These are phyloP conservation scores for Hemichromis elongatus DNA, from an alignment of 2,113 vertebrate species.

Conservation along the genomic window DNA sequence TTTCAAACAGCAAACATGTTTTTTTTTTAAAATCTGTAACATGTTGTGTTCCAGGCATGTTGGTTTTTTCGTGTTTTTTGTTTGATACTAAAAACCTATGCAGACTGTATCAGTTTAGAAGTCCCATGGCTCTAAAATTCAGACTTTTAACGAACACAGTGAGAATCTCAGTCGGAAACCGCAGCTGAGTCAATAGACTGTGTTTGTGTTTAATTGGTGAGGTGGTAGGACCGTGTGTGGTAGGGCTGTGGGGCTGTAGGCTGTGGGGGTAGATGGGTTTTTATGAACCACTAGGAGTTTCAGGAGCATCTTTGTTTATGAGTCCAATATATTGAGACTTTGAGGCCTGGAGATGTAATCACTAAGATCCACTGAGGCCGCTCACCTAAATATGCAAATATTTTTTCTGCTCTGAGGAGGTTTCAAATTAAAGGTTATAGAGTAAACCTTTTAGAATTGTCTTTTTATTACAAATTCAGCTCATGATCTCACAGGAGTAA, in stretches of 20 bases:
- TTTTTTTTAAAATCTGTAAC: background rate
- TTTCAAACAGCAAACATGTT: background rate
- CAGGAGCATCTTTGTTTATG: background rate
- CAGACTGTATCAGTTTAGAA: background rate
- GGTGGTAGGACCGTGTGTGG: fast-evolving
- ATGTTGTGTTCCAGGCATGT: background rate
- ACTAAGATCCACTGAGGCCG: background rate
- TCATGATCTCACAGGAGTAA: background rate
- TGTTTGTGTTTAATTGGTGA: background rate
- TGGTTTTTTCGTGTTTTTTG: background rate
- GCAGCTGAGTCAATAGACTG: background rate
- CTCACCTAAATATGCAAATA: background rate
- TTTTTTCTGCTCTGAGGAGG: background rate
- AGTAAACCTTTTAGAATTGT: fast-evolving
- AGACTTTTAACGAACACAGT: background rate
- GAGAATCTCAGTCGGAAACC: background rate
- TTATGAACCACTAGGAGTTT: background rate
- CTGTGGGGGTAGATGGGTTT: background rate
- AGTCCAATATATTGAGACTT: background rate
- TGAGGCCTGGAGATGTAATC: background rate
- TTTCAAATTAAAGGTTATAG: background rate
- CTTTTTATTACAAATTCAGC: background rate
- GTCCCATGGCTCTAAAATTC: background rate
- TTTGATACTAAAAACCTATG: background rate
- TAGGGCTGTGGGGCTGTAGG: too few relatives aligned